These are phyloP conservation scores for Drosophila lutescens DNA, from an alignment of 2,888 invertebrate genomes.

Conservation along the genomic window DNA sequence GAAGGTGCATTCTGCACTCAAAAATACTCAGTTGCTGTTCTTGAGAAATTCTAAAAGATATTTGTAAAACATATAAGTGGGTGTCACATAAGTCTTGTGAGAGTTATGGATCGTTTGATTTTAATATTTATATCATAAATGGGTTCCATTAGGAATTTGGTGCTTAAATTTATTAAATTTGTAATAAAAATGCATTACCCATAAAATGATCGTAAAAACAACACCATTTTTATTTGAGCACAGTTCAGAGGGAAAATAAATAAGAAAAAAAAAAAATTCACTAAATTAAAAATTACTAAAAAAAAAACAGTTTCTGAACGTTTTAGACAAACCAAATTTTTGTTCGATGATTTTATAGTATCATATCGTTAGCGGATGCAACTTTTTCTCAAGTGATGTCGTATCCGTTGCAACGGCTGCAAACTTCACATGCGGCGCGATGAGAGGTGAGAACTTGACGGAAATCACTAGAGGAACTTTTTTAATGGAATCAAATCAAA, in stretches of 20 bases:
- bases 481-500: slow-evolving; percentile 80
- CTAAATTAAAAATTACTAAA: neutral
- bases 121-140: too few species aligned
- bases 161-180: too few species aligned
- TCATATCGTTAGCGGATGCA: neutral
- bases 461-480: slow-evolving; percentile 79
- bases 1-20: neutral
- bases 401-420: slow-evolving; percentile 52
- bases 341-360: neutral
- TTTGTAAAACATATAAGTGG: neutral
- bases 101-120: too few species aligned
- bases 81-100: too few species aligned
- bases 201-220: neutral
- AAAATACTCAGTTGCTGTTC: neutral
- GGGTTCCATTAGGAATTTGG: neutral
- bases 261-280: neutral
- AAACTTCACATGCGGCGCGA: slow-evolving; percentile 51
- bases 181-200: too few species aligned
- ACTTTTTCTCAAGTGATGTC: slow-evolving; percentile 18
- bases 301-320: neutral
- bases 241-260: neutral
- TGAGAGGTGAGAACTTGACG: slow-evolving; percentile 37
- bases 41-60: neutral
- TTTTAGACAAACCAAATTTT: neutral
- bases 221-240: too few species aligned